Evolutionary conservation across 2,888 invertebrate species (phyloP).

Genomic region (Eledone cirrhosa): DNA sequence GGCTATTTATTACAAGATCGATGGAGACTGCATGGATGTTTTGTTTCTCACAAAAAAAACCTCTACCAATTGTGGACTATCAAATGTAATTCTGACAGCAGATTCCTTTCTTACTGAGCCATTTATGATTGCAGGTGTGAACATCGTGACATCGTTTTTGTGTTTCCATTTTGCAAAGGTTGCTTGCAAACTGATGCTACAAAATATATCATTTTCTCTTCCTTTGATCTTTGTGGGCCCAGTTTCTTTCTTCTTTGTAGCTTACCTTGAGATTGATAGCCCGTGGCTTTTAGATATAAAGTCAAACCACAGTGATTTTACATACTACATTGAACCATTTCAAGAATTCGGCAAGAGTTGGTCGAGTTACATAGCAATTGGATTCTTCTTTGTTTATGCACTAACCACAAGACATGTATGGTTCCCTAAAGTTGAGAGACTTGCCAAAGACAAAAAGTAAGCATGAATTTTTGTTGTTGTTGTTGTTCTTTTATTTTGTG

Average conservation of each 20-base stretch:
- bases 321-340: too few species aligned
- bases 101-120: conserved; percentile 34
- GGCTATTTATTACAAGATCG: background rate
- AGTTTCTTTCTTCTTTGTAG: conserved; percentile 41
- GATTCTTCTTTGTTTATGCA: conserved; percentile 44
- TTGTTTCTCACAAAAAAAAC: background rate
- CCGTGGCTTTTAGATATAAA: conserved; percentile 91
- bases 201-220: conserved; percentile 46
- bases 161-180: conserved; percentile 49
- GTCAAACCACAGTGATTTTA: conserved; percentile 73
- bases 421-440: conserved; percentile 46
- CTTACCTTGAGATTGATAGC: conserved; percentile 74
- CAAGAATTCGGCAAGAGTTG: conserved; percentile 39
- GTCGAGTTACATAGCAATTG: conserved; percentile 38
- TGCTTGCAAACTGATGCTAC: conserved; percentile 51
- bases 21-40: background rate
- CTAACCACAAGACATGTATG: conserved; percentile 51
- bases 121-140: conserved; percentile 44
- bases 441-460: conserved; percentile 53
- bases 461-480: background rate
- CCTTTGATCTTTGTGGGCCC: conserved; percentile 46
- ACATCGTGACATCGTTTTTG: conserved; percentile 42
- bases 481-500: too few species aligned
- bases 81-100: background rate
- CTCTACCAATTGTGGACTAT: background rate